Base-by-base conservation (phyloP, 1,140 invertebrate species). In the Psix sp. region DNA sequence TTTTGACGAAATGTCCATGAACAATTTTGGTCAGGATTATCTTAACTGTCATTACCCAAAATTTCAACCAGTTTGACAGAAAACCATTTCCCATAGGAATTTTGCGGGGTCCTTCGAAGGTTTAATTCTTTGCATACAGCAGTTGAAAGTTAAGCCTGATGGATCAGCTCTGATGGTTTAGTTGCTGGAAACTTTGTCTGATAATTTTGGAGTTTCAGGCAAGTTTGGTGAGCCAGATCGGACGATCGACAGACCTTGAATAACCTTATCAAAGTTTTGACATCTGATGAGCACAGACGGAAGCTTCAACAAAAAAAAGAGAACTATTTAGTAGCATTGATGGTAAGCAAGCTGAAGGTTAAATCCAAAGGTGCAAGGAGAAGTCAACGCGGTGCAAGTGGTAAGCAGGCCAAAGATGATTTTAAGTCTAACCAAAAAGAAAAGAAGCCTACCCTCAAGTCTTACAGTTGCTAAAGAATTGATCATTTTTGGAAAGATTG, bases 21-120 rank as follows among this genome's bases (percentile, higher is more conserved):
- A n/a, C n/a, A n/a, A n/a, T n/a, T n/a, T n/a, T n/a, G n/a, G n/a
- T n/a, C n/a, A n/a, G n/a, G n/a, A n/a, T n/a, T n/a, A n/a, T n/a
- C n/a, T n/a, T n/a, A n/a, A n/a, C n/a, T n/a, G n/a, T n/a, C n/a
- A n/a, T n/a, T n/a, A n/a, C n/a, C n/a, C n/a, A n/a, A n/a, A n/a
- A n/a, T n/a, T n/a, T n/a, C n/a, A n/a, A n/a, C n/a, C n/a, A n/a
- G n/a, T n/a, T n/a, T n/a, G n/a, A n/a, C n/a, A n/a, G n/a, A n/a
- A n/a, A n/a, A n/a, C n/a, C n/a, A n/a, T n/a, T n/a, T n/a, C n/a
- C n/a, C n/a, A 9, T 0, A 78, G 59, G 36, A 20, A 59, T 17
- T 24, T 45, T 4, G 49, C 13, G 5, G 71, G 73, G n/a, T n/a
- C 36, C 21, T 56, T 82, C 18, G 54, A 84, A 43, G 78, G 81